Percentiles rank a stretch among this genome's conserved stretches.
phyloP scores from a whole-genome alignment of 2,797 vertebrate species.

The Neomorphus geoffroyi region DNA sequence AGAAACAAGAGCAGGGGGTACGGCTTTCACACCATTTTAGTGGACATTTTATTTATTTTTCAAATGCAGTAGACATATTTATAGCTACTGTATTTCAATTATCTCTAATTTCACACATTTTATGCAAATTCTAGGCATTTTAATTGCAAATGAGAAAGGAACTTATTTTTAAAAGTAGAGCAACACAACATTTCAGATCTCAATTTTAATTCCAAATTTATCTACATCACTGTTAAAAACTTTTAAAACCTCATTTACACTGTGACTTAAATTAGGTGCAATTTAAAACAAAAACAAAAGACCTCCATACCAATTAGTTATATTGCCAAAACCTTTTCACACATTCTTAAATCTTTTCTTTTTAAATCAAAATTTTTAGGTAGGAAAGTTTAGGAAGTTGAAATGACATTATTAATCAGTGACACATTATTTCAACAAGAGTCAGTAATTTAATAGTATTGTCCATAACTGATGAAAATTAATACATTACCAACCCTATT shows the following conservation, averaged over 20 bases:
- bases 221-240: conserved; percentile 72
- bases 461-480: conserved; percentile 61
- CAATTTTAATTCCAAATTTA: conserved; percentile 78
- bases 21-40: conserved; percentile 73
- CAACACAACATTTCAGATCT: conserved; percentile 78
- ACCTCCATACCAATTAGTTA: neutral
- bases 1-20: conserved; percentile 53
- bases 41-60: conserved; percentile 82
- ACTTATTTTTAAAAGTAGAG: conserved; percentile 81
- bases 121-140: conserved; percentile 78
- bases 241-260: conserved; percentile 74
- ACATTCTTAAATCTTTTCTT: neutral
- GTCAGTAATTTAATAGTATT: conserved; percentile 34
- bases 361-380: conserved; percentile 1
- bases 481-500: conserved; percentile 24
- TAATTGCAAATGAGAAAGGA: conserved; percentile 80
- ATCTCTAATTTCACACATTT: conserved; percentile 82
- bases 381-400: conserved; percentile 20
- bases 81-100: conserved; percentile 82
- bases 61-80: conserved; percentile 75
- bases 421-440: conserved; percentile 38
- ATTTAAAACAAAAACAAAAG: conserved; percentile 63
- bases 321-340: neutral
- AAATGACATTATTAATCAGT: neutral
- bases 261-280: conserved; percentile 68